phyloP scores from a whole-genome alignment of 2,797 vertebrate genomes.

The Dendrocincla fuliginosa region DNA sequence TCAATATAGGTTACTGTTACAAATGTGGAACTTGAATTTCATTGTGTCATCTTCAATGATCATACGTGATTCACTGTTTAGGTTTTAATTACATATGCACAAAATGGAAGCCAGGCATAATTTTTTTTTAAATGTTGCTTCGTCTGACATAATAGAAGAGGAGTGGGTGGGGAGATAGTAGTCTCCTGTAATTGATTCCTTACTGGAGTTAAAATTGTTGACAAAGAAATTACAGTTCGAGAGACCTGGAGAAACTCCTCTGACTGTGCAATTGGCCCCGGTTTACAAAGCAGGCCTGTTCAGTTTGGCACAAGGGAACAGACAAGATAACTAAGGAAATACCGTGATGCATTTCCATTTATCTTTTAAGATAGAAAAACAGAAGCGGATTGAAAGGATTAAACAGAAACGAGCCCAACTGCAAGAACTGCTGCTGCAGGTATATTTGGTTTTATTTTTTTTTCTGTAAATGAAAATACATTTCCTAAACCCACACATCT shows the following conservation, averaged over 20 bases:
- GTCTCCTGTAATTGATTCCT: background rate
- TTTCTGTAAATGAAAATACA: background rate
- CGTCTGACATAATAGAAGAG: background rate
- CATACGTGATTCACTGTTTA: background rate
- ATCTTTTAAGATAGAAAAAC: constrained; percentile 84
- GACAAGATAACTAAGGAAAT: background rate
- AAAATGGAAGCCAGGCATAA: background rate
- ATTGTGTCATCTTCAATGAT: background rate
- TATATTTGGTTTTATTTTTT: constrained; percentile 47
- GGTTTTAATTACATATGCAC: background rate
- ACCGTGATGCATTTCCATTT: constrained; percentile 3
- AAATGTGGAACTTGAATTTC: background rate
- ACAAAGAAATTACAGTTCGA: background rate
- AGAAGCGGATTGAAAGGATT: constrained; percentile 86
- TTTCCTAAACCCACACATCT: background rate
- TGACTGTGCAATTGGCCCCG: background rate
- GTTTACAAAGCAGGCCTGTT: background rate
- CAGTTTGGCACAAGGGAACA: background rate
- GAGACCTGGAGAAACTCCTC: background rate
- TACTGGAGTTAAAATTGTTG: background rate
- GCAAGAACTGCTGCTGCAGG: constrained; percentile 87
- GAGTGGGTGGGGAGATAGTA: background rate
- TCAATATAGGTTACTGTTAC: background rate
- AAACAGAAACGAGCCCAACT: constrained; percentile 86
- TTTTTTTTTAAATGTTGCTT: background rate